These are phyloP conservation scores for Lepeophtheirus nordmannii DNA, from an alignment of 2,888 invertebrate genomes.

Conservation along the genomic window DNA sequence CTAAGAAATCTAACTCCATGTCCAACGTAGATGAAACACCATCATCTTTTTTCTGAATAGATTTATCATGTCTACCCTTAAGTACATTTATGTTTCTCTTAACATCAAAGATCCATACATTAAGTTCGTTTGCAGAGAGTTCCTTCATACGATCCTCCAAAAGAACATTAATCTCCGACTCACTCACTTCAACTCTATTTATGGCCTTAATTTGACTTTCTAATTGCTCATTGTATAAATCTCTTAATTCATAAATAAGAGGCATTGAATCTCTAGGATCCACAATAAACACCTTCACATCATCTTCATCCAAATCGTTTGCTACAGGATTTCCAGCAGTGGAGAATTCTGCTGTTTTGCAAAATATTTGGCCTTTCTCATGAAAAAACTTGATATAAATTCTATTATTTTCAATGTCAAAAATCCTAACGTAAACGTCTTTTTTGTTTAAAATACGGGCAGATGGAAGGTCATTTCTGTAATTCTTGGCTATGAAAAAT, in stretches of 20 bases:
- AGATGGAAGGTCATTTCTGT: not conserved
- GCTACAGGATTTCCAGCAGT: not conserved
- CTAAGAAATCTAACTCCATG: conserved; percentile 23
- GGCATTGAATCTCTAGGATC: conserved; percentile 22
- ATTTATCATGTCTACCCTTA: not conserved
- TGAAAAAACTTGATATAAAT: conserved; percentile 15
- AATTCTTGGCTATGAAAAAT: not conserved
- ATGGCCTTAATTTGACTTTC: conserved; percentile 5
- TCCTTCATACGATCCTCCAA: conserved; percentile 17
- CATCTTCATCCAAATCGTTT: conserved; percentile 10
- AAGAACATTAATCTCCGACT: conserved; percentile 8
- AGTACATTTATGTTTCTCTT: not conserved
- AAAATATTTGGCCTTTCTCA: conserved; percentile 21
- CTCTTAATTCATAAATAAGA: conserved; percentile 1
- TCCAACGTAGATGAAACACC: not conserved
- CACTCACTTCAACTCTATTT: conserved; percentile 10
- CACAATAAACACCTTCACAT: conserved; percentile 23
- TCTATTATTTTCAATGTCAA: conserved; percentile 10
- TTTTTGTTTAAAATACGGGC: conserved; percentile 4
- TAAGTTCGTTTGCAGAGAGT: conserved; percentile 18
- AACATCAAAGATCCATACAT: conserved; percentile 19
- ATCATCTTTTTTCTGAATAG: not conserved
- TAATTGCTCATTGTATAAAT: conserved; percentile 12
- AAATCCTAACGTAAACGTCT: not conserved
- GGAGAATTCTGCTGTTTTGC: conserved; percentile 14